Percentiles rank a stretch among this genome's conserved stretches.
Evolutionary conservation across 2,888 invertebrate species (phyloP).

Genomic region (Odontocolon sp.): DNA sequence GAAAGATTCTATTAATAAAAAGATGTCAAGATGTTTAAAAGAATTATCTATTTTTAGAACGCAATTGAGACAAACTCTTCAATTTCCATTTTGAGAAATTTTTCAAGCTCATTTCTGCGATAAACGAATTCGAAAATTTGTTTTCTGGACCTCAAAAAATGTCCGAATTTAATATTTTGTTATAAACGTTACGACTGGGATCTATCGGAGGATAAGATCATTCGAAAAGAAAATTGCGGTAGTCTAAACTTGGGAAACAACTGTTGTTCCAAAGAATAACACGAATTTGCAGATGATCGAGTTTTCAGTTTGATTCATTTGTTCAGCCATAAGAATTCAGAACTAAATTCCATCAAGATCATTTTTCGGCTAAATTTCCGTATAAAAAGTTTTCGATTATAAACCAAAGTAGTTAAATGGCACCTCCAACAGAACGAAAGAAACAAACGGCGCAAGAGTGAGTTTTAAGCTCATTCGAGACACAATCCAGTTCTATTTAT

Average conservation of each 20-base stretch:
- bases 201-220: conserved; percentile 3
- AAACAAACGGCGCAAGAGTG: conserved; percentile 58
- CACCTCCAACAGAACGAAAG: conserved; percentile 17
- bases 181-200: not conserved
- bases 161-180: not conserved
- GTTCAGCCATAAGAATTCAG: not conserved
- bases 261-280: conserved; percentile 49
- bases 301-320: not conserved
- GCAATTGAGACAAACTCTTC: conserved; percentile 13
- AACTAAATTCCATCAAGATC: not conserved
- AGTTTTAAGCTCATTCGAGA: conserved; percentile 17
- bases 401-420: conserved; percentile 16
- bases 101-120: conserved; percentile 19
- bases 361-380: conserved; percentile 35
- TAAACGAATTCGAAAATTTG: conserved; percentile 22
- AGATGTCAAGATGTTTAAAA: conserved; percentile 1
- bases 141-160: not conserved
- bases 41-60: not conserved
- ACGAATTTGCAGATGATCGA: conserved; percentile 20
- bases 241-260: conserved; percentile 33
- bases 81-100: conserved; percentile 7
- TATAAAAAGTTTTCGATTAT: not conserved
- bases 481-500: not conserved
- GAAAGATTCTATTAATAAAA: not conserved
- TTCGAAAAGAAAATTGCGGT: conserved; percentile 55